Base-by-base conservation (phyloP, 1,140 invertebrate genomes). In the Battus philenor region DNA sequence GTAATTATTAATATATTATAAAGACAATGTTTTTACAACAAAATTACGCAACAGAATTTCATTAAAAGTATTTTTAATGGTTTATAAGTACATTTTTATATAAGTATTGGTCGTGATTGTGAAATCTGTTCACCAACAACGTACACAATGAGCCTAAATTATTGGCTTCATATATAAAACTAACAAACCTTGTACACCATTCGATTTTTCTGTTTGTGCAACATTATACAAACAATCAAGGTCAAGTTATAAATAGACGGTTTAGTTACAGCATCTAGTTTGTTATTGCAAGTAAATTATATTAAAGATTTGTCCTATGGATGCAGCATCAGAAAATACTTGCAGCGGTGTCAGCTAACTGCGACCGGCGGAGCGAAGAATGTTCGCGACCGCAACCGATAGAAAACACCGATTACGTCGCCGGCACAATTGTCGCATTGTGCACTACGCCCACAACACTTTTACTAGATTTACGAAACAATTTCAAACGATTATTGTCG, bases 381-480 rank as follows among this genome's bases (percentile, higher is more conserved):
- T 70, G 66, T 61, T 68, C 50, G 71, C 60, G 66, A 79, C 75
- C 79, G 75, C 75, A 72, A 66, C 73, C 66, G 68, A 83, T 83
- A 80, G 79, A 81, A 83, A 83, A 80, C 73, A 55, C 33, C 61
- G 77, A 83, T 81, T 83, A 77, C 73, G 71, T 70, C 43, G 68
- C 29, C 52, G 16, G 45, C 57, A 55, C 74, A 66, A 79, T 80
- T 80, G 76, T 80, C 76, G 67, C 69, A 71, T 79, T 83, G 71
- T 79, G 44, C 56, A 41, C 66, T 54, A 68, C 78, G 63, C 71
- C 77, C 60, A 74, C 65, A 59, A 54, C 59, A 77, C 79, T 80
- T 75, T 83, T 81, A 81, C 79, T 76, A 59, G 62, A 59, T 80
- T 83, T 80, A 63, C 76, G 68, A 80, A 83, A 82, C 66, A 50